Evolutionary conservation across 2,888 invertebrate genomes (phyloP), one percentile per base, ranked within the genome.

Genomic region (Alloplasta piceator): DNA sequence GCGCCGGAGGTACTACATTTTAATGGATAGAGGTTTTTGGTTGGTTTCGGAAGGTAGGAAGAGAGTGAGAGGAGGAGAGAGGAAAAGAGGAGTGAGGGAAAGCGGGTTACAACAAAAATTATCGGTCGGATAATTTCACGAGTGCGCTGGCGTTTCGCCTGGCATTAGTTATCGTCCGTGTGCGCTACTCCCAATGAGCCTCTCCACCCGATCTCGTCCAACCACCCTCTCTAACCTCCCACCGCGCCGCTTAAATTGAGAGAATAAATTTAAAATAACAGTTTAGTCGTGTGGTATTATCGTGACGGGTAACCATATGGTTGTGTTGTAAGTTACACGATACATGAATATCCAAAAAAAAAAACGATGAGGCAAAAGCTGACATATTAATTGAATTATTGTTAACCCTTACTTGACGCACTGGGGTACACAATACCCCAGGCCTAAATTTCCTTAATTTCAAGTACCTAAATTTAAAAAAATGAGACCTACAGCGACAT

Each of bases 201-300:
- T 14, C 52, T 38, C 39, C 12, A 10, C 38, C 26, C 50, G 10
- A n/a, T 14, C 50, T 9, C 50, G 4, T 43, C 55, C 14, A 3
- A 14, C 68, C 16, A 16, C 12, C n/a, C 41, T 36, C 55, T 14
- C 60, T 6, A 10, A n/a, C 12, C 43, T 46, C 61, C 43, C 38
- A 10, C 38, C 9, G 46, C 68, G 7, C 58, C 78, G 80, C 77
- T 84, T 3, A 87, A 88, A 88, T 88, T 87, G 85, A 86, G 85
- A 82, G 84, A 83, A 89, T 89, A 89, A 89, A 89, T 89, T 89
- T 88, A 86, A 87, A 86, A 88, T 88, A 89, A 87, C 87, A 87
- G 86, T 89, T 89, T 87, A 85, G 89, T 87, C 86, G 82, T 84
- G 86, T 83, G 86, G 77, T 74, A 80, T 80, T 71, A 78, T 61